These are phyloP conservation scores for Metalampra italica DNA, from an alignment of 2,888 invertebrate genomes.

Conservation along the genomic window DNA sequence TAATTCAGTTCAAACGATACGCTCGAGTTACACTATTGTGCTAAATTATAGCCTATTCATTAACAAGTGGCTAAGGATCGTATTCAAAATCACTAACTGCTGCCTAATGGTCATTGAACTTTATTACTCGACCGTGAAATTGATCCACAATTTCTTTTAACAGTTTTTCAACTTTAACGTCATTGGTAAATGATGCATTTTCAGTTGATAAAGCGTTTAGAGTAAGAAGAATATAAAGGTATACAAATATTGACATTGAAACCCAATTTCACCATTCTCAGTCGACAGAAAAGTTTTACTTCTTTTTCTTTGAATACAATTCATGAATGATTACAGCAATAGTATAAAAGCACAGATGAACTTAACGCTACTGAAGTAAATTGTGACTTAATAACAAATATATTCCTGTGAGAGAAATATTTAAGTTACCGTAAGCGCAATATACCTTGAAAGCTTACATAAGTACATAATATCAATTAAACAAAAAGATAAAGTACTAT, in stretches of 20 bases:
- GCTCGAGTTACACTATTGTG: conserved; percentile 10
- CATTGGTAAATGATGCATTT: conserved; percentile 8
- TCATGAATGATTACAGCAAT: too few relatives aligned
- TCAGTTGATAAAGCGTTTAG: conserved; percentile 12
- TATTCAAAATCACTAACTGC: conserved; percentile 41
- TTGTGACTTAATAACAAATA: background rate
- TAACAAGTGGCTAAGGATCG: conserved; percentile 47
- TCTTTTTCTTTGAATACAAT: too few relatives aligned
- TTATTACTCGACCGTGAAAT: conserved; percentile 57
- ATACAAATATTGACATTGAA: background rate
- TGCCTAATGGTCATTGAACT: conserved; percentile 38
- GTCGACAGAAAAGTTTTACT: too few relatives aligned
- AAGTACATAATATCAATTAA: background rate
- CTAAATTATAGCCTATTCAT: conserved; percentile 26
- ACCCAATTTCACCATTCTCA: too few relatives aligned
- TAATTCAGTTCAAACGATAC: conserved; percentile 2
- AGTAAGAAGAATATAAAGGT: background rate
- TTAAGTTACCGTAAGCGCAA: too few relatives aligned
- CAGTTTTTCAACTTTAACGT: conserved; percentile 9
- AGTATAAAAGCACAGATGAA: too few relatives aligned
- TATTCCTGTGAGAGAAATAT: background rate
- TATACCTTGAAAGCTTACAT: background rate
- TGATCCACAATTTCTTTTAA: conserved; percentile 24
- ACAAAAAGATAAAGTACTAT: background rate
- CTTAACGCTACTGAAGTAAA: too few relatives aligned